These are phyloP conservation scores for Rhamphomyia laevipes DNA, from an alignment of 2,888 invertebrate genomes.

Conservation along the genomic window DNA sequence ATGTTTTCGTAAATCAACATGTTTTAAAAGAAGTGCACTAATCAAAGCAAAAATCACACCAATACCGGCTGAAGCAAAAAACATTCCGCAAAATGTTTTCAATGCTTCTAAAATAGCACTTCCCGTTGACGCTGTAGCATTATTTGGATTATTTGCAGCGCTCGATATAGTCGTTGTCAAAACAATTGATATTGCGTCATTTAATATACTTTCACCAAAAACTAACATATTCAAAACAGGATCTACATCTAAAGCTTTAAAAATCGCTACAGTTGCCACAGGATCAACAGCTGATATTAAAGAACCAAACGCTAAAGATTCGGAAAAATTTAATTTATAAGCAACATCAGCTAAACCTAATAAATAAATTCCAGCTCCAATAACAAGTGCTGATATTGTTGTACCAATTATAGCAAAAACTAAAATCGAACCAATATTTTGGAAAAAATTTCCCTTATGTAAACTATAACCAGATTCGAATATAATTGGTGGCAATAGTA, in stretches of 20 bases:
- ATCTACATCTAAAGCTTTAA: slow-evolving; percentile 94
- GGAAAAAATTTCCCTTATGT: slow-evolving; percentile 92
- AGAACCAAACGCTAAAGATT: slow-evolving; percentile 98
- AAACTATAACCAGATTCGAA: slow-evolving; percentile 99
- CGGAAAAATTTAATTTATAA: slow-evolving; percentile 84
- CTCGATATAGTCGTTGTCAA: slow-evolving; percentile 80
- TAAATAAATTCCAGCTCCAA: slow-evolving; percentile 92
- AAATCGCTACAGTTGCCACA: slow-evolving; percentile 97
- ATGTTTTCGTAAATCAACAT: slow-evolving; percentile 91
- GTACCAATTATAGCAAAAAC: slow-evolving; percentile 97
- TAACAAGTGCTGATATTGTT: slow-evolving; percentile 90
- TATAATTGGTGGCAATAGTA: slow-evolving; percentile 94
- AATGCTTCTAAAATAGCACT: slow-evolving; percentile 82
- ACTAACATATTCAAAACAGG: slow-evolving; percentile 98
- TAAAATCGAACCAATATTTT: slow-evolving; percentile 97
- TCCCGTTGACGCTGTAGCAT: slow-evolving; percentile 48
- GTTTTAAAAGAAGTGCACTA: slow-evolving; percentile 85
- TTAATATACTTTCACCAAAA: slow-evolving; percentile 71
- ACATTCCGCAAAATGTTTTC: slow-evolving; percentile 89
- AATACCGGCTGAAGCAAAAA: slow-evolving; percentile 95
- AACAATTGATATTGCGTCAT: slow-evolving; percentile 98
- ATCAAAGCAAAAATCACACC: slow-evolving; percentile 90
- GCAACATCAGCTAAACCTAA: slow-evolving; percentile 85
- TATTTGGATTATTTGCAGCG: slow-evolving; percentile 48
- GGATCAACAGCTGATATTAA: slow-evolving; percentile 98